Percentiles rank a stretch among this genome's conserved stretches.
These are phyloP conservation scores for Spodoptera littoralis DNA, from an alignment of 2,888 invertebrate genomes.

Conservation along the genomic window DNA sequence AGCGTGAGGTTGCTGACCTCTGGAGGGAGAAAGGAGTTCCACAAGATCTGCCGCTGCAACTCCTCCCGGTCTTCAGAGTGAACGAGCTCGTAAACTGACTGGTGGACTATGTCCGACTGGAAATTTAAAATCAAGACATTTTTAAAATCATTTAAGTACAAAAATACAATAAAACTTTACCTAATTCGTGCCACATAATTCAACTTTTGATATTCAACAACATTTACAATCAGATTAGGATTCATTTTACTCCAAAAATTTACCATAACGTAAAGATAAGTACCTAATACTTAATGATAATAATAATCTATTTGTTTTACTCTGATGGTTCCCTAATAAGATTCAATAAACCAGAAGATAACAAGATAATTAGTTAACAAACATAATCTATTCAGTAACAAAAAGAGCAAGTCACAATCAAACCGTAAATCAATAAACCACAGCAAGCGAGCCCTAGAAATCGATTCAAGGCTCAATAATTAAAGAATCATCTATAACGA, in stretches of 20 bases:
- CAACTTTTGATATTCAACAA: background rate
- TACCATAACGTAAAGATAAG: background rate
- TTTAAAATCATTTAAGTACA: background rate
- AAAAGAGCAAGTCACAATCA: conserved; percentile 83
- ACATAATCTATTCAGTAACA: conserved; percentile 59
- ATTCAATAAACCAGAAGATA: conserved; percentile 55
- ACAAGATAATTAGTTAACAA: conserved; percentile 73
- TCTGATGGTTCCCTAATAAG: conserved; percentile 12
- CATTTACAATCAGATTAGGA: background rate
- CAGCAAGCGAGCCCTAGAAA: conserved; percentile 80
- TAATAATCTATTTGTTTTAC: background rate
- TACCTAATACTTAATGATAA: no score
- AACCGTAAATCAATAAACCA: conserved; percentile 85
- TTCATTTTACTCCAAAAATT: background rate
- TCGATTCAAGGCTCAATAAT: conserved; percentile 83
- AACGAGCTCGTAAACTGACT: conserved; percentile 99
- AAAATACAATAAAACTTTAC: no score
- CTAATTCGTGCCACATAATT: background rate
- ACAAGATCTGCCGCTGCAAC: conserved; percentile 97
- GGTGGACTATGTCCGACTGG: conserved; percentile 99
- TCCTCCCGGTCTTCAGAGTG: conserved; percentile 99
- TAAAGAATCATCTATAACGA: conserved; percentile 86
- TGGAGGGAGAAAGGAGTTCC: conserved; percentile 97
- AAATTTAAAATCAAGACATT: conserved; percentile 68
- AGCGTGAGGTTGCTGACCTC: conserved; percentile 92